Base-by-base conservation (phyloP, 2,888 invertebrate genomes). In the Tromatobia lineatoria region DNA sequence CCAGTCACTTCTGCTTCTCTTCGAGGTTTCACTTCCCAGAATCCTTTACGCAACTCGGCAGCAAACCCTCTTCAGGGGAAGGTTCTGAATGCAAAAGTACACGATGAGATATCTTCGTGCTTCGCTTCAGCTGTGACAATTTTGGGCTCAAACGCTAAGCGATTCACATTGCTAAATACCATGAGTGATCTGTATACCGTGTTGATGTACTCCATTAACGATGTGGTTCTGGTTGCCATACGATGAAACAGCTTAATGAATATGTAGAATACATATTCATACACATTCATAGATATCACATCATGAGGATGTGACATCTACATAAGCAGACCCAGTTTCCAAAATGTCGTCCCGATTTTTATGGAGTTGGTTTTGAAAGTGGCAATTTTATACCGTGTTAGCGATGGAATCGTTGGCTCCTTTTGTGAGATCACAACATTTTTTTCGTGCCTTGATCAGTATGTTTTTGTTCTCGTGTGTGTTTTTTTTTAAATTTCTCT, bases 1-100 rank as follows among this genome's bases (percentile, higher is more conserved):
- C 15, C 52, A 52, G 42, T 20, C 42, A 20, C 29, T 42, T 59
- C 47, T 54, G 66, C 45, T 29, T 61, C 20, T 52, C 50, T 34
- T 76, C 47, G 38, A 25, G 57, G 50, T 64, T 64, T 50, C 67
- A 6, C 78, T 52, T 64, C 64, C n/a, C 11, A 47, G 52, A 61
- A 42, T 52, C 54, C 18, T 45, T 57, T 25, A 38, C 1, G 34
- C 38, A 47, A n/a, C 54, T 50, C 11, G 50, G 47, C 59, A 47
- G 6, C 50, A 74, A 25, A 57, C 70, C 74, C 61, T 75, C 57
- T 45, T 61, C 23, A 45, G 8, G 20, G 20, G 52, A 13, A 74
- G 52, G 50, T 66, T 13, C 34, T 23, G 77, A 87, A 85, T 85
- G 85, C 82, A 81, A 82, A 85, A 87, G 83, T 83, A 71, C 84